phyloP scores from a whole-genome alignment of 1,140 invertebrate genomes.

The Pissodes strobi region DNA sequence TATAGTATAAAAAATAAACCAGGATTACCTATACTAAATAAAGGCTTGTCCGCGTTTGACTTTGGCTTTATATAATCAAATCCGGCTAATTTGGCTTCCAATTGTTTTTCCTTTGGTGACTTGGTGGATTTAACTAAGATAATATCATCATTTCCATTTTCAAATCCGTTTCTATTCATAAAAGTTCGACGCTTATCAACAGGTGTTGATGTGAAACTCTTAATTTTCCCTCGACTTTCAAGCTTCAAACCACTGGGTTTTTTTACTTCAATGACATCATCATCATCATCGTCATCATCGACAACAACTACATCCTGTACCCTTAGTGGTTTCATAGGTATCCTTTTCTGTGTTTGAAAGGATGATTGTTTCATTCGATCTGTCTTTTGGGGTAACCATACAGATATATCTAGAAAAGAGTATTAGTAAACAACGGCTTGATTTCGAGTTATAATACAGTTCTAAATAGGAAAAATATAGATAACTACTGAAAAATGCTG shows the following conservation, averaged over 20 bases:
- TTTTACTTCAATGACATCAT: slow-evolving; percentile 35
- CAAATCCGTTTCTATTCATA: slow-evolving; percentile 14
- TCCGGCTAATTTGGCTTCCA: slow-evolving; percentile 27
- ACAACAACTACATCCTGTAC: not conserved
- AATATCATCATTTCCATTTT: slow-evolving; percentile 40
- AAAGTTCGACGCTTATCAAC: slow-evolving; percentile 1
- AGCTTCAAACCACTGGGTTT: slow-evolving; percentile 14
- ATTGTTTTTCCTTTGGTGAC: slow-evolving; percentile 29
- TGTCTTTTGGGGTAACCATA: not conserved
- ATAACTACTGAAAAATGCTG: too few species aligned
- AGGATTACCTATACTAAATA: slow-evolving; percentile 29
- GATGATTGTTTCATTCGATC: not conserved
- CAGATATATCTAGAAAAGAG: not conserved
- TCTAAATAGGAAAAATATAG: too few species aligned
- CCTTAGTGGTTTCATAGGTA: slow-evolving; percentile 10
- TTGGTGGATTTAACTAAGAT: slow-evolving; percentile 38
- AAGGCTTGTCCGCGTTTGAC: slow-evolving; percentile 3
- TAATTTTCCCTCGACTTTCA: not conserved
- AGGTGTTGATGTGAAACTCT: slow-evolving; percentile 35
- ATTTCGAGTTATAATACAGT: too few species aligned
- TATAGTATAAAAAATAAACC: slow-evolving; percentile 1
- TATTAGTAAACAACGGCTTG: too few species aligned
- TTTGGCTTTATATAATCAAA: slow-evolving; percentile 40
- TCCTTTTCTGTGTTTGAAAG: not conserved
- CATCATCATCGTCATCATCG: slow-evolving; percentile 39